Evolutionary conservation across 2,888 invertebrate species (phyloP).

Genomic region (Lasius platythorax): DNA sequence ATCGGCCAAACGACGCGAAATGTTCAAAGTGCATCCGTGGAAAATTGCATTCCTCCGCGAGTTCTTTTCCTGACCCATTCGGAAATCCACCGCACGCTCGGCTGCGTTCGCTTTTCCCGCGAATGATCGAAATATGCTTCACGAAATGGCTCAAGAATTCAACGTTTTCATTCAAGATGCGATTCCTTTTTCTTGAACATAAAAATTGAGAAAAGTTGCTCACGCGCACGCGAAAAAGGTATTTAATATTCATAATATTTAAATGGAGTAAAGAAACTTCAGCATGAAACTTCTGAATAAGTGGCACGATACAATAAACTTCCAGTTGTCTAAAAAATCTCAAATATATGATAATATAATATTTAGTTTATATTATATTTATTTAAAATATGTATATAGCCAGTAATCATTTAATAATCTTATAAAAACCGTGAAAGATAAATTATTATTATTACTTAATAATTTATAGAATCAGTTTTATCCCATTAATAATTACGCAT

Average conservation of each 20-base stretch:
- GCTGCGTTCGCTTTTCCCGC: slow-evolving; percentile 71
- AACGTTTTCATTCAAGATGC: slow-evolving; percentile 43
- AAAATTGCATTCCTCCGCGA: slow-evolving; percentile 78
- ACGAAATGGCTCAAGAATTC: slow-evolving; percentile 11
- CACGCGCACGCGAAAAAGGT: background rate
- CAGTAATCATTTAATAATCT: background rate
- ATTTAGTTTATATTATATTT: no score
- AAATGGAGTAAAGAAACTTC: background rate
- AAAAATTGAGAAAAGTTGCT: background rate
- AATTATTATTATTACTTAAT: background rate
- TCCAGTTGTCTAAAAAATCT: background rate
- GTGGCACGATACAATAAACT: background rate
- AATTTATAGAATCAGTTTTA: background rate
- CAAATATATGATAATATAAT: no score
- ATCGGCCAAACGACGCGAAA: slow-evolving; percentile 65
- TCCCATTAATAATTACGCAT: background rate
- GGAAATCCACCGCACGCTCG: slow-evolving; percentile 69
- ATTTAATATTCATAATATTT: slow-evolving; percentile 18
- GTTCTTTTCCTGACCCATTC: slow-evolving; percentile 70
- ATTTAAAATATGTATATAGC: background rate
- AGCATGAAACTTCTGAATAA: background rate
- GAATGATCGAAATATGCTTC: slow-evolving; percentile 69
- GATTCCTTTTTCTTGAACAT: slow-evolving; percentile 28
- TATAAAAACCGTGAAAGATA: background rate
- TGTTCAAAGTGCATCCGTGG: slow-evolving; percentile 71